phyloP scores from a whole-genome alignment of 1,140 invertebrate species.

The Brachionus sp. region DNA sequence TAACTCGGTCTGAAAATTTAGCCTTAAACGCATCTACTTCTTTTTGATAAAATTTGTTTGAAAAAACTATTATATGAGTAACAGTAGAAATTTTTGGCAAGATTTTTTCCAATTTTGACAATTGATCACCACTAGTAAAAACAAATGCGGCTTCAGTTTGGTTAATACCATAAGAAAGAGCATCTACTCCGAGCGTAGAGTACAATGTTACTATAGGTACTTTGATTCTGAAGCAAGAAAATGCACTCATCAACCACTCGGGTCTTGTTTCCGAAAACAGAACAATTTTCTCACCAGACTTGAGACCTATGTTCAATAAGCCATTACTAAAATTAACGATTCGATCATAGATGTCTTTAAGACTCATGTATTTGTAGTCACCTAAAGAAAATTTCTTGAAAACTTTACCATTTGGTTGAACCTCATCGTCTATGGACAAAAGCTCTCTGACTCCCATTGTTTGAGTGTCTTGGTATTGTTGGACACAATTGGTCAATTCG shows the following conservation, averaged over 20 bases:
- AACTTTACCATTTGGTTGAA: constrained; percentile 41
- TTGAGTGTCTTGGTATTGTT: neutral
- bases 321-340: constrained; percentile 63
- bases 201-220: constrained; percentile 92
- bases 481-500: constrained; percentile 16
- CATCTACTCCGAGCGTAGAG: constrained; percentile 91
- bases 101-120: constrained; percentile 40
- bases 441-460: constrained; percentile 28
- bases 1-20: neutral
- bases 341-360: constrained; percentile 71
- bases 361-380: constrained; percentile 85
- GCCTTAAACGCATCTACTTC: neutral
- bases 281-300: constrained; percentile 71
- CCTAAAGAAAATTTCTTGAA: constrained; percentile 18
- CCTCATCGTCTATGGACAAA: constrained; percentile 32
- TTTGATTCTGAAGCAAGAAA: constrained; percentile 87
- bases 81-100: neutral
- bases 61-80: constrained; percentile 4
- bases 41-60: constrained; percentile 19
- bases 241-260: constrained; percentile 92
- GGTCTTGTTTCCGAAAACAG: constrained; percentile 94
- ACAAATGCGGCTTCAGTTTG: constrained; percentile 3
- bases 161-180: constrained; percentile 53
- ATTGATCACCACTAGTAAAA: constrained; percentile 51
- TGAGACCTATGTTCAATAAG: constrained; percentile 60